phyloP scores from a whole-genome alignment of 2,888 invertebrate genomes.

The Nebria brevicollis region DNA sequence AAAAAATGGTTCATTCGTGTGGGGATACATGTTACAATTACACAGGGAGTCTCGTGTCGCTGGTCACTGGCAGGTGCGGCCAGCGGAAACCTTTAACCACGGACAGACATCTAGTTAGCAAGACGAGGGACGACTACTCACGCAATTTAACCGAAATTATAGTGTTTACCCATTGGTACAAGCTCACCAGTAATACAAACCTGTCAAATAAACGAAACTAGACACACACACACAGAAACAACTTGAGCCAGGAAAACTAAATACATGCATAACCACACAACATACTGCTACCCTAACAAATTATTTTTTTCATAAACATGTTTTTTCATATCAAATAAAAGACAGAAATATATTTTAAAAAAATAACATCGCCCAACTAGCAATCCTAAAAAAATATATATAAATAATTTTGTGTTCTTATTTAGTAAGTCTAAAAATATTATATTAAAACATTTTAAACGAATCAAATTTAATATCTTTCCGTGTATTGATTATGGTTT shows the following conservation, averaged over 20 bases:
- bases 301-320: not conserved
- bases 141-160: slow-evolving; percentile 44
- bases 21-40: slow-evolving; percentile 24
- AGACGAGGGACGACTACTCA: slow-evolving; percentile 34
- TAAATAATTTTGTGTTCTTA: too few relatives aligned
- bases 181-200: slow-evolving; percentile 34
- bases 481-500: not conserved
- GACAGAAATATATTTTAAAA: slow-evolving; percentile 3
- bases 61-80: slow-evolving; percentile 24
- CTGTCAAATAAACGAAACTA: slow-evolving; percentile 35
- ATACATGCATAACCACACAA: not conserved
- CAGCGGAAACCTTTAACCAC: slow-evolving; percentile 17
- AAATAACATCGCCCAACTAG: not conserved
- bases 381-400: too few relatives aligned
- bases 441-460: too few relatives aligned
- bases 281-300: not conserved
- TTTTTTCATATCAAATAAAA: not conserved
- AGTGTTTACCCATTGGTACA: slow-evolving; percentile 40
- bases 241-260: not conserved
- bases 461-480: too few relatives aligned
- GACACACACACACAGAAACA: not conserved
- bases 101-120: slow-evolving; percentile 36
- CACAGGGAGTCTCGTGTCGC: slow-evolving; percentile 2
- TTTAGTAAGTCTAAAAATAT: too few relatives aligned
- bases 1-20: slow-evolving; percentile 8